Conservation (phyloP, 2,113 vertebrate species). For the Neogobius melanostomus region DNA sequence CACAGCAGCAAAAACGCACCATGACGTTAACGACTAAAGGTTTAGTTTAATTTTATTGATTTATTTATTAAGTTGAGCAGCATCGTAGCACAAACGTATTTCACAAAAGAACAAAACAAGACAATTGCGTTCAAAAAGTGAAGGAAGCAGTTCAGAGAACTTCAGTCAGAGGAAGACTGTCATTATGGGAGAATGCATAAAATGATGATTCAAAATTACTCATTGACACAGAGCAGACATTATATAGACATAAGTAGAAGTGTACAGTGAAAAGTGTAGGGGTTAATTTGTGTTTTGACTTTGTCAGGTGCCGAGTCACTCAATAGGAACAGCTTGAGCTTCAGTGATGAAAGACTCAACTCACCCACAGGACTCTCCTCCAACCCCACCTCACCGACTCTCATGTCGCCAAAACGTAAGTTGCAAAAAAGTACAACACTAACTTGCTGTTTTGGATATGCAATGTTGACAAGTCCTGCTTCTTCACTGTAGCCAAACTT, state of each 20-base stretch:
- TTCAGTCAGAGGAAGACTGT: constrained; percentile 30
- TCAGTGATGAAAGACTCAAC: constrained; percentile 93
- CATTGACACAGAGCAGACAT: constrained; percentile 40
- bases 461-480: background rate
- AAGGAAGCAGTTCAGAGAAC: no score
- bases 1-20: no score
- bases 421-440: background rate
- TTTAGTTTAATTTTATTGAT: no score
- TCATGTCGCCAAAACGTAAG: constrained; percentile 85
- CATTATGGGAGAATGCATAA: constrained; percentile 50
- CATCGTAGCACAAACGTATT: no score
- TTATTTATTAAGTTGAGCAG: no score
- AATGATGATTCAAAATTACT: constrained; percentile 41
- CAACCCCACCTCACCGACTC: constrained; percentile 70
- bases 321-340: constrained; percentile 89
- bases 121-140: no score
- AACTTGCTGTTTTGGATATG: background rate
- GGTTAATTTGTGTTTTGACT: constrained; percentile 14
- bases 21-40: no score
- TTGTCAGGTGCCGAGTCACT: constrained; percentile 88
- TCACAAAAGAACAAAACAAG: no score
- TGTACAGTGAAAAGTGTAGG: background rate
- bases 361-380: constrained; percentile 80
- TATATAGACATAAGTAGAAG: constrained; percentile 1
- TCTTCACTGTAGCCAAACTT: constrained; percentile 84